Percentiles rank a stretch among this genome's conserved stretches.
Conservation (phyloP, 2,888 invertebrate species). For the Eupithecia subumbrata region DNA sequence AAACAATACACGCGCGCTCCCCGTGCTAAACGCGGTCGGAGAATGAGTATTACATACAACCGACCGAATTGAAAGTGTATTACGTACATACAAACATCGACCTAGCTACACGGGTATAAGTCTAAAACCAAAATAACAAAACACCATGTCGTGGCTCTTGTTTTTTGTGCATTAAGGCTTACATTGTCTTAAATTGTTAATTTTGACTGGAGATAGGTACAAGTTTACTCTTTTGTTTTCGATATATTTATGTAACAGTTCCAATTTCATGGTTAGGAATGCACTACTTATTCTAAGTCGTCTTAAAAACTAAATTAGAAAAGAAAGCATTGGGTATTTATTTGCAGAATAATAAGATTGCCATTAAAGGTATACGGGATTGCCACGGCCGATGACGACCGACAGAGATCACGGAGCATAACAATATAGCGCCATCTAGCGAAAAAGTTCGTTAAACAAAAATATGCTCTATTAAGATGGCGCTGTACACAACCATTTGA, state of each 20-base stretch:
- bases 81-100: constrained; percentile 58
- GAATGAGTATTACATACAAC: constrained; percentile 63
- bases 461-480: constrained; percentile 18
- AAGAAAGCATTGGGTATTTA: neutral
- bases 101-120: constrained; percentile 56
- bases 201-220: constrained; percentile 25
- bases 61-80: constrained; percentile 66
- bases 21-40: constrained; percentile 62
- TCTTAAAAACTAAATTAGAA: neutral
- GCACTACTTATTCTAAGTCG: neutral
- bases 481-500: constrained; percentile 11
- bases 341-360: neutral
- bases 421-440: constrained; percentile 23
- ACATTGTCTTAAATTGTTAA: constrained; percentile 21
- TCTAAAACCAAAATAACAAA: constrained; percentile 32
- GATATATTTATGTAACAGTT: constrained; percentile 10
- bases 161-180: constrained; percentile 29
- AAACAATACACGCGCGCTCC: constrained; percentile 58
- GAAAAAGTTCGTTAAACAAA: neutral
- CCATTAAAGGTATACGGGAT: neutral
- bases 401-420: neutral
- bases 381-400: constrained; percentile 7
- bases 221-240: neutral
- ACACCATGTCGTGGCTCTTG: constrained; percentile 31
- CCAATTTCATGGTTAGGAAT: neutral